Base-by-base conservation (phyloP, 2,113 vertebrate genomes). In the Neodon shergylaensis region DNA sequence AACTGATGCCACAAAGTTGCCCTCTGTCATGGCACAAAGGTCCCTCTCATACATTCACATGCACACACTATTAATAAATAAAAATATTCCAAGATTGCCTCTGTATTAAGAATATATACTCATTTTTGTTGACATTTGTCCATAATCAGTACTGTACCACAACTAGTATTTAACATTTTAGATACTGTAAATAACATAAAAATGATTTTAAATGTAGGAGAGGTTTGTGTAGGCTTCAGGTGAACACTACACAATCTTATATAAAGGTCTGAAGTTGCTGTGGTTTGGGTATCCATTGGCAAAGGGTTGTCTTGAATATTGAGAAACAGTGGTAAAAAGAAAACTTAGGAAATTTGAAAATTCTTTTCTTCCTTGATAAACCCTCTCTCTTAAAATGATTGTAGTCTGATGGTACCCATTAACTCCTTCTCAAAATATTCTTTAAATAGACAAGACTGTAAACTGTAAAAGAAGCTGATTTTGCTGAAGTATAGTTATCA, bases 311-410 rank as follows among this genome's bases (percentile, higher is more conserved):
- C 39, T 88, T 70, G 49, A 14, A 22, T 68, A 68, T 12, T 68
- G 47, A 68, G 19, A 42, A 78, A 87, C 26, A 77, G 26, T 39
- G 92, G 26, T 28, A 58, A 28, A 93, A 88, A 87, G 10, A 13
- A 74, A 84, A 1, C 7, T 90, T 85, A 63, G 73, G 47, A 36
- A 74, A 79, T 76, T 84, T 76, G 70, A 92, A 95, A 81, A 90
- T 54, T 86, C 10, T 65, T 94, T 81, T 94, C 44, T 72, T 92
- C 17, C 11, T 84, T 92, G 28, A 88, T 85, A 95, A 94, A 92
- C 68, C 1, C n/a, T 92, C 42, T 90, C 61, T 85, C 52, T 90
- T 90, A 83, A 85, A 52, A 94, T 8, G 33, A 82, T 87, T 79
- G 65, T 39, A 87, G 7, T 70, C 28, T 88, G 47, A 83, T 73